Conservation (phyloP, 2,888 invertebrate species). For the Callosobruchus maculatus region DNA sequence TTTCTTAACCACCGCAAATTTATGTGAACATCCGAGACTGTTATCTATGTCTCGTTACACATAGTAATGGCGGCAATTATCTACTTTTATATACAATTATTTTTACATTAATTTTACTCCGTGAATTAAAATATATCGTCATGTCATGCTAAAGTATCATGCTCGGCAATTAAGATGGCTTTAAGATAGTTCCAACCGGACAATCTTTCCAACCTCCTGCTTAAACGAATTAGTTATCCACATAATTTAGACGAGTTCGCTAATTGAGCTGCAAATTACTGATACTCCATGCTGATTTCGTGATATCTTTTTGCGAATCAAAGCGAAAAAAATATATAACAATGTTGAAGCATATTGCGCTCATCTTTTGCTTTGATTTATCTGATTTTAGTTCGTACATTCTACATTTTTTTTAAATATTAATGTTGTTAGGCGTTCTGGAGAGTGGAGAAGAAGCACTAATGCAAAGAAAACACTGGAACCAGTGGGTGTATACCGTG, state of each 20-base stretch:
- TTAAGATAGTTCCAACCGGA: slow-evolving; percentile 47
- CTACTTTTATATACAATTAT: slow-evolving; percentile 45
- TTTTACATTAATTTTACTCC: slow-evolving; percentile 47
- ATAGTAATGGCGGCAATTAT: slow-evolving; percentile 46
- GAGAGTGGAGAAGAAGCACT: too few relatives aligned
- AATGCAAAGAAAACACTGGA: too few relatives aligned
- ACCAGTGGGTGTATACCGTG: too few relatives aligned
- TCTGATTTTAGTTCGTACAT: too few relatives aligned
- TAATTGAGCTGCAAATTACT: slow-evolving; percentile 28
- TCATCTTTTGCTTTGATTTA: too few relatives aligned
- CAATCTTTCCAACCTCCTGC: slow-evolving; percentile 35
- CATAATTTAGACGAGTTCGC: slow-evolving; percentile 31
- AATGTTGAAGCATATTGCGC: too few relatives aligned
- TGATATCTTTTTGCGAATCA: neutral
- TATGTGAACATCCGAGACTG: slow-evolving; percentile 34
- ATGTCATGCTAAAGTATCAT: slow-evolving; percentile 40
- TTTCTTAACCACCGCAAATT: slow-evolving; percentile 11
- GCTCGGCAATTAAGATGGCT: slow-evolving; percentile 44
- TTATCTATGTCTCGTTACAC: slow-evolving; percentile 36
- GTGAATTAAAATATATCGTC: slow-evolving; percentile 41
- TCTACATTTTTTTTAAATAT: too few relatives aligned
- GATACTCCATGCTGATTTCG: neutral
- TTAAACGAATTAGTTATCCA: slow-evolving; percentile 29
- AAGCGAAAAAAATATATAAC: neutral
- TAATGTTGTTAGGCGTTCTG: too few relatives aligned